A percentile compares a stretch with the other conserved stretches of the same genome.
Evolutionary conservation across 2,797 vertebrate species (phyloP).

Genomic region (Thamnophis elegans): DNA sequence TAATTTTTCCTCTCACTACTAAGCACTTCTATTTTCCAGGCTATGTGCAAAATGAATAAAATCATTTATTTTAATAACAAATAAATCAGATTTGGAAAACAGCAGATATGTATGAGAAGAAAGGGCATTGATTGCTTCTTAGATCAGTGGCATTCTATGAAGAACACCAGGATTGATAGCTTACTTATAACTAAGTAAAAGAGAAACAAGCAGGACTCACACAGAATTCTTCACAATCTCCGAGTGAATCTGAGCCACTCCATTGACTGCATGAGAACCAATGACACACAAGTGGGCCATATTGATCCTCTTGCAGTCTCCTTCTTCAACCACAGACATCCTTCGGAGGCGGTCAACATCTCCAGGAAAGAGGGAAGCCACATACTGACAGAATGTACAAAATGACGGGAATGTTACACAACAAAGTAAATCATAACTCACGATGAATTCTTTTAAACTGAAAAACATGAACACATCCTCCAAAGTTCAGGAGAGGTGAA

Average conservation of each 20-base stretch:
- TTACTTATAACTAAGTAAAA: not conserved
- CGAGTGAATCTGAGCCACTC: slow-evolving; percentile 82
- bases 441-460: too few species aligned
- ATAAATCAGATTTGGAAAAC: not conserved
- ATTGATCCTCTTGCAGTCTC: slow-evolving; percentile 83
- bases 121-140: not conserved
- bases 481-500: not conserved
- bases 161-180: not conserved
- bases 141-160: not conserved
- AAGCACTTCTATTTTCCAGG: not conserved
- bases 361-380: slow-evolving; percentile 77
- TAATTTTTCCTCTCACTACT: not conserved
- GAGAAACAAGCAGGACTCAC: slow-evolving; percentile 69
- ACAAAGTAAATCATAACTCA: not conserved
- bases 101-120: not conserved
- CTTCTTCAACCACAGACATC: slow-evolving; percentile 86
- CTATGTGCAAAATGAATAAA: not conserved
- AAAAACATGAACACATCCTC: not conserved
- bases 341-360: slow-evolving; percentile 76
- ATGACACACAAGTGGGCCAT: slow-evolving; percentile 87
- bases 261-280: slow-evolving; percentile 81
- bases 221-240: slow-evolving; percentile 81
- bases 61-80: not conserved
- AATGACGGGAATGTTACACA: accelerated
- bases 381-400: slow-evolving; percentile 60